phyloP scores from a whole-genome alignment of 1,140 invertebrate genomes.

The Diabrotica virgifera region DNA sequence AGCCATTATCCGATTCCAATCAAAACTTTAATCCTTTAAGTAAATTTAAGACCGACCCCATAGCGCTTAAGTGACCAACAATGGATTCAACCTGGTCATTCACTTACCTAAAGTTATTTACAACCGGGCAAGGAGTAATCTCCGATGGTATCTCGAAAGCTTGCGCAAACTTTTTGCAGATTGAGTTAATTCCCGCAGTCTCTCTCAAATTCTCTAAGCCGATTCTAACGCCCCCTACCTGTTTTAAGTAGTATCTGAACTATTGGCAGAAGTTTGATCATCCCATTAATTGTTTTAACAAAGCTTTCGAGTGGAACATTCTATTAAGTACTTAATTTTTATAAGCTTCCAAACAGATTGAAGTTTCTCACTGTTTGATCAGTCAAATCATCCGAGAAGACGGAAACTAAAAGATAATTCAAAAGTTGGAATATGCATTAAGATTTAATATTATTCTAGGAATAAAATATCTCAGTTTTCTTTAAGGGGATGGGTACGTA shows the following conservation, averaged over 20 bases:
- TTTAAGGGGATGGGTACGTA: too few species aligned
- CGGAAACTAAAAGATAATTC: too few species aligned
- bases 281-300: background rate
- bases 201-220: background rate
- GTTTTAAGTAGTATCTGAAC: background rate
- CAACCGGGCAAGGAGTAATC: background rate
- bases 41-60: background rate
- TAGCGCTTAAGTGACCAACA: background rate
- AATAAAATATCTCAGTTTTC: too few species aligned
- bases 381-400: too few species aligned
- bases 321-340: too few species aligned
- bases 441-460: too few species aligned
- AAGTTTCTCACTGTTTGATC: too few species aligned
- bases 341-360: too few species aligned
- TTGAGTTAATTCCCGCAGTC: background rate
- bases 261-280: background rate
- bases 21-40: constrained; percentile 1
- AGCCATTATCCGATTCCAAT: background rate
- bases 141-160: background rate
- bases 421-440: too few species aligned
- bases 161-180: background rate
- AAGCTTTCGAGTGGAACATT: background rate
- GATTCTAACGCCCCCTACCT: background rate
- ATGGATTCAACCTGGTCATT: background rate
- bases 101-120: constrained; percentile 1